phyloP scores from a whole-genome alignment of 1,140 invertebrate genomes.

The Brachionus paranguensis region DNA sequence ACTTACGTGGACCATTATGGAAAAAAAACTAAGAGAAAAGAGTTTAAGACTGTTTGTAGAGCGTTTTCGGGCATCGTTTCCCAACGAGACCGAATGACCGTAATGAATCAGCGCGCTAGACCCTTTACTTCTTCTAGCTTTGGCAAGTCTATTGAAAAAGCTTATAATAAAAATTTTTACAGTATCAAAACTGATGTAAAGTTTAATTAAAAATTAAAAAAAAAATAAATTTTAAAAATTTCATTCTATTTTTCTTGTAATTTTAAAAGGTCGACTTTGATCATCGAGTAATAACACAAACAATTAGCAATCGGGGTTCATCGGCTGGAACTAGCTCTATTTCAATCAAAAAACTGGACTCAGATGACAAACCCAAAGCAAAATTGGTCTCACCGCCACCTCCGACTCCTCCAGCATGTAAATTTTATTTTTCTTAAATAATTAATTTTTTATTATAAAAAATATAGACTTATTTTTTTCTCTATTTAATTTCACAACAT shows the following conservation, averaged over 20 bases:
- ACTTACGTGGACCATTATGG: slow-evolving; percentile 38
- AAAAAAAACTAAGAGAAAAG: slow-evolving; percentile 12
- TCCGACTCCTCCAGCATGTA: background rate
- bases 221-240: background rate
- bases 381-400: slow-evolving; percentile 11
- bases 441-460: background rate
- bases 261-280: background rate
- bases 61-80: background rate
- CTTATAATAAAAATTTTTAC: background rate
- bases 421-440: background rate
- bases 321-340: background rate
- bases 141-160: background rate
- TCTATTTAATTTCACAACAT: background rate
- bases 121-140: slow-evolving; percentile 10
- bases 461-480: background rate
- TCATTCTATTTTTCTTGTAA: background rate
- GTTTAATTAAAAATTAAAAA: background rate
- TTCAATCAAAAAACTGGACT: background rate
- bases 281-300: background rate
- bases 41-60: background rate
- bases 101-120: slow-evolving; percentile 9
- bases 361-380: background rate
- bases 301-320: background rate
- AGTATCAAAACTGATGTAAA: background rate
- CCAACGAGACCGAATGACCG: background rate